These are phyloP conservation scores for Apodemia duryi DNA, from an alignment of 2,888 invertebrate genomes.

Conservation along the genomic window DNA sequence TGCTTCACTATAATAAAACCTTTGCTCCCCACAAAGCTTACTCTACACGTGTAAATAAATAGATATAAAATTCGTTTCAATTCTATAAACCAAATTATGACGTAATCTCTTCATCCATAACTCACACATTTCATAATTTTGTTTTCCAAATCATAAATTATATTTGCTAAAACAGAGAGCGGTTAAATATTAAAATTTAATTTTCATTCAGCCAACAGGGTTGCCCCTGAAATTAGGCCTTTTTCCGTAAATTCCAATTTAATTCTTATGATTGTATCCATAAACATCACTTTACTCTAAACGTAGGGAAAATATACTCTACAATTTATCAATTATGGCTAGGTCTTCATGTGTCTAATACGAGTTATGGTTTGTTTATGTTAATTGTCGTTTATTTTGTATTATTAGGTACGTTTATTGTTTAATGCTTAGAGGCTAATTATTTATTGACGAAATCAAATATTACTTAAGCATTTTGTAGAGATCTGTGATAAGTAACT, in stretches of 20 bases:
- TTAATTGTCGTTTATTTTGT: not conserved
- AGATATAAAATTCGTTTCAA: too few species aligned
- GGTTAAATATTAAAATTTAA: conserved; percentile 34
- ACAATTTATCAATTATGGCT: not conserved
- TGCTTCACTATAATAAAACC: too few species aligned
- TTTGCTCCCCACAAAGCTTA: too few species aligned
- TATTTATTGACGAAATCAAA: too few species aligned
- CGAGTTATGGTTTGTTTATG: not conserved
- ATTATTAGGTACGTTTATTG: not conserved
- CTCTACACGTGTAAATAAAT: too few species aligned
- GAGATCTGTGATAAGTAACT: too few species aligned
- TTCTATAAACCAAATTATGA: too few species aligned
- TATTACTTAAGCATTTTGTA: too few species aligned
- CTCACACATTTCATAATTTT: not conserved
- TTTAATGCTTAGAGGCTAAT: not conserved
- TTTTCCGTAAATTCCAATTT: conserved; percentile 7
- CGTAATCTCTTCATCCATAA: too few species aligned
- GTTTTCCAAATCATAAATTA: conserved; percentile 17
- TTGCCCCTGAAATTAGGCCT: conserved; percentile 23
- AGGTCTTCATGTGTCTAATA: conserved; percentile 3
- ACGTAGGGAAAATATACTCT: not conserved
- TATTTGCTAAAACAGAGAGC: conserved; percentile 17
- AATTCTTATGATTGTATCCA: not conserved
- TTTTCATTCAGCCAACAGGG: conserved; percentile 27
- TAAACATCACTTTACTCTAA: not conserved